Percentiles rank a stretch among this genome's conserved stretches.
These are phyloP conservation scores for Turritopsis dohrnii DNA, from an alignment of 30 jellyfish, hydroid and myxozoan genomes.

Conservation along the genomic window DNA sequence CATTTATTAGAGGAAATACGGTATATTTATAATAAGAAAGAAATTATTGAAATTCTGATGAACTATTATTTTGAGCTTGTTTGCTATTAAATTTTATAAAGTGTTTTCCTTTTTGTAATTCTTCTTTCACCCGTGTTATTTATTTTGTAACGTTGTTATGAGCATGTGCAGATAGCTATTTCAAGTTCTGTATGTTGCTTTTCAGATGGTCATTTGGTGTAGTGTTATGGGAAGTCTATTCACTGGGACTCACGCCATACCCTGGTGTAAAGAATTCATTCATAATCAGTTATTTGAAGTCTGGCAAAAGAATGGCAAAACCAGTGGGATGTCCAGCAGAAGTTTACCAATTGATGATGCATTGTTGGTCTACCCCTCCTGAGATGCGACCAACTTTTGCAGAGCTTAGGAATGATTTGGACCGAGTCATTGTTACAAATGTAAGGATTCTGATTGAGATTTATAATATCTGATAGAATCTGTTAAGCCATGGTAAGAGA, in stretches of 20 bases:
- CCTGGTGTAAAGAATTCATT: slow-evolving; percentile 14
- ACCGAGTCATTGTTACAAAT: not conserved
- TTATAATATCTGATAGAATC: no score
- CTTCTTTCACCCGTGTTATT: no score
- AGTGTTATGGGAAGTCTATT: slow-evolving; percentile 19
- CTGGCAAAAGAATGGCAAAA: not conserved
- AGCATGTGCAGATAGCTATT: no score
- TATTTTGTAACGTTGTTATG: no score
- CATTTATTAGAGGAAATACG: no score
- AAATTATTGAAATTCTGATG: no score
- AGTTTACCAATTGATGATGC: not conserved
- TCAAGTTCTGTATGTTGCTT: not conserved
- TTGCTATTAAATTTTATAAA: no score
- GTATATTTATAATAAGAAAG: no score
- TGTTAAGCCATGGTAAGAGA: no score
- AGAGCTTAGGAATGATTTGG: not conserved
- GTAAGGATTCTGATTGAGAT: no score
- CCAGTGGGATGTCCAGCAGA: not conserved
- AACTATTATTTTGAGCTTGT: no score
- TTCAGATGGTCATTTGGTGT: slow-evolving; percentile 16
- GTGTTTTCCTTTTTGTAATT: not conserved
- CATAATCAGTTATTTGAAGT: not conserved
- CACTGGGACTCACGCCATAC: slow-evolving; percentile 16
- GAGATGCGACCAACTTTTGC: not conserved
- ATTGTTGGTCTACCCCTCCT: not conserved